A percentile compares a stretch with the other conserved stretches of the same genome.
Evolutionary conservation across 2,797 vertebrate species (phyloP).

Genomic region (Geotrypetes seraphini): DNA sequence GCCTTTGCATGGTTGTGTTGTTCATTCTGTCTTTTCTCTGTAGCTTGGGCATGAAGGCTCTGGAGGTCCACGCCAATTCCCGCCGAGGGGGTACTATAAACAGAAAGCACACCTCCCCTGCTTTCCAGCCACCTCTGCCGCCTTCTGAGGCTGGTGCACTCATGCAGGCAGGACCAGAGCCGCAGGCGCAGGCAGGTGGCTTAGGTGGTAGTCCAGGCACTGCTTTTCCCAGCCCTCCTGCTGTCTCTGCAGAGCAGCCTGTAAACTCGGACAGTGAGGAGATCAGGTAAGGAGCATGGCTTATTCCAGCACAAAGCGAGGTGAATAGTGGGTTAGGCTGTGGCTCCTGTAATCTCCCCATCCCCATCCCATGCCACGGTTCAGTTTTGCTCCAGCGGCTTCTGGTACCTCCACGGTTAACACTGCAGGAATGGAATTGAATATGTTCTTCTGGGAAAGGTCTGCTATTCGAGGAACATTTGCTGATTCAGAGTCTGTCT

Average conservation of each 20-base stretch:
- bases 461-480: too few relatives aligned
- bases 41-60: constrained; percentile 91
- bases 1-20: constrained; percentile 42
- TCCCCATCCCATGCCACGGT: not conserved
- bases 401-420: too few relatives aligned
- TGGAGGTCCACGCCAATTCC: constrained; percentile 70
- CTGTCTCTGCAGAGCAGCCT: constrained; percentile 66
- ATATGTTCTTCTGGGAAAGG: too few relatives aligned
- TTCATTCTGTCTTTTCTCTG: constrained; percentile 62
- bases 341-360: too few relatives aligned
- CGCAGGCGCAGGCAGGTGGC: constrained; percentile 50
- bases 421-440: too few relatives aligned
- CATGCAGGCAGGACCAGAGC: constrained; percentile 54
- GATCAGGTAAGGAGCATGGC: constrained; percentile 72
- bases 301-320: not conserved
- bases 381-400: too few relatives aligned
- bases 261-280: constrained; percentile 67
- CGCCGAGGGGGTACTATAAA: constrained; percentile 86
- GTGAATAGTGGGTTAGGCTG: fast-evolving
- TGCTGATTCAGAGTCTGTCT: too few relatives aligned
- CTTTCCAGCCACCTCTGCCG: constrained; percentile 93
- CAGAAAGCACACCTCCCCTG: constrained; percentile 92
- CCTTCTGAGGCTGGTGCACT: constrained; percentile 71
- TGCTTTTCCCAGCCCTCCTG: constrained; percentile 49
- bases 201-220: constrained; percentile 60